These are phyloP conservation scores for Chionoecetes opilio DNA, from an alignment of 1,140 invertebrate species.

Conservation along the genomic window DNA sequence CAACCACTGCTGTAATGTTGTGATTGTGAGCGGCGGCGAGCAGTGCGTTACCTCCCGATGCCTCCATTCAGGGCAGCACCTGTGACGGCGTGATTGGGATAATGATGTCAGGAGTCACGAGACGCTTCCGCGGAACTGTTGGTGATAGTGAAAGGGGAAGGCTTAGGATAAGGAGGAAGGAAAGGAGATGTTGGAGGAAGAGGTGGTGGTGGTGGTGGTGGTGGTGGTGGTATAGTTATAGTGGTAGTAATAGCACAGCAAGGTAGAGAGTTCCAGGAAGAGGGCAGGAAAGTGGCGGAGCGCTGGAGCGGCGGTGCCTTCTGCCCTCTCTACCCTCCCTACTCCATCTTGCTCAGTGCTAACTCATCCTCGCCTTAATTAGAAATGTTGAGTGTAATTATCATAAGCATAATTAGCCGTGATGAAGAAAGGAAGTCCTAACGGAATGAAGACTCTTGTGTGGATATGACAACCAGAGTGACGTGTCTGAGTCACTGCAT, in stretches of 20 bases:
- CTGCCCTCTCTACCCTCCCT: background rate
- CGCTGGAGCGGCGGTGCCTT: background rate
- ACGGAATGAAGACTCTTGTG: background rate
- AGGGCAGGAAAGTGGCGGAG: background rate
- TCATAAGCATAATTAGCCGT: background rate
- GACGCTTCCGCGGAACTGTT: background rate
- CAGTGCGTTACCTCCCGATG: background rate
- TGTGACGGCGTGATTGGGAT: slow-evolving; percentile 12
- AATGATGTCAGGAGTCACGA: background rate
- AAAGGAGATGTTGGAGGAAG: background rate
- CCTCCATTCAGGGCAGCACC: background rate
- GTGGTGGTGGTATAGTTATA: background rate
- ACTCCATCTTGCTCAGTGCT: background rate
- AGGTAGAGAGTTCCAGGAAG: background rate
- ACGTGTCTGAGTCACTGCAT: background rate
- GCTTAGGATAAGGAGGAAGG: background rate
- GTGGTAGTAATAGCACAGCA: background rate
- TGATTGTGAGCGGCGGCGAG: background rate
- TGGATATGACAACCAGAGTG: background rate
- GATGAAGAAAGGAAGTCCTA: background rate
- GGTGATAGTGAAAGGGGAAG: background rate
- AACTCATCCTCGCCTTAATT: background rate
- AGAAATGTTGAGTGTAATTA: background rate
- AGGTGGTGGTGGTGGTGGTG: background rate
- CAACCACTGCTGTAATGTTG: background rate